Evolutionary conservation across 2,113 vertebrate genomes (phyloP).

Genomic region (Cervus canadensis): DNA sequence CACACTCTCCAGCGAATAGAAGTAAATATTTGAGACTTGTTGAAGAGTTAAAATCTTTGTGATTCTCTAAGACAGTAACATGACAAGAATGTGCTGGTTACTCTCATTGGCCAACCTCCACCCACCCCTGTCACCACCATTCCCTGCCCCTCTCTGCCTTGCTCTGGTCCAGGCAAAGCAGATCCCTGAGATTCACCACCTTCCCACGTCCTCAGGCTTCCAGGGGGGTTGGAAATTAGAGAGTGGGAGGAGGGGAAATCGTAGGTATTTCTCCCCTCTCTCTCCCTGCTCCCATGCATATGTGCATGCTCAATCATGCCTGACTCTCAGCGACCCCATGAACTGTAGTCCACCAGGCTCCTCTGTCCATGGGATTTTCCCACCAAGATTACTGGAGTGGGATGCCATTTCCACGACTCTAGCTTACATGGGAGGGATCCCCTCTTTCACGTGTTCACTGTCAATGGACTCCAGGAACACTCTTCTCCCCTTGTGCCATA

Average conservation of each 20-base stretch:
- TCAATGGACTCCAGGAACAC: not conserved
- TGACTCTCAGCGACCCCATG: not conserved
- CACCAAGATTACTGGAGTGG: not conserved
- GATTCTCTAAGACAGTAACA: not conserved
- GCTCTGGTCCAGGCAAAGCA: not conserved
- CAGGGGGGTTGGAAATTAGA: not conserved
- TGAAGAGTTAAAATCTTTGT: not conserved
- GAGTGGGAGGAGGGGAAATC: not conserved
- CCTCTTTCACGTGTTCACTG: not conserved
- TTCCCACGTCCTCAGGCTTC: not conserved
- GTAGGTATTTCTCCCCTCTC: not conserved
- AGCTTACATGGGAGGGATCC: not conserved
- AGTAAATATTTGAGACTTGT: not conserved
- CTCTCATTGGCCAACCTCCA: not conserved
- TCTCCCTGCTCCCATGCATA: not conserved
- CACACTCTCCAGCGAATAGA: not conserved
- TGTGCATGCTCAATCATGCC: not conserved
- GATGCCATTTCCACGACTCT: not conserved
- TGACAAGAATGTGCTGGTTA: not conserved
- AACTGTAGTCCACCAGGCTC: not conserved
- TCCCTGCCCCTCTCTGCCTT: not conserved
- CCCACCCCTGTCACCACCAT: not conserved
- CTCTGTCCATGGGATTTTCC: not conserved
- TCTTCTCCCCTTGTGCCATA: not conserved
- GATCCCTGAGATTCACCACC: not conserved